Evolutionary conservation across 2,797 vertebrate genomes (phyloP).

Genomic region (Valencia hispanica): DNA sequence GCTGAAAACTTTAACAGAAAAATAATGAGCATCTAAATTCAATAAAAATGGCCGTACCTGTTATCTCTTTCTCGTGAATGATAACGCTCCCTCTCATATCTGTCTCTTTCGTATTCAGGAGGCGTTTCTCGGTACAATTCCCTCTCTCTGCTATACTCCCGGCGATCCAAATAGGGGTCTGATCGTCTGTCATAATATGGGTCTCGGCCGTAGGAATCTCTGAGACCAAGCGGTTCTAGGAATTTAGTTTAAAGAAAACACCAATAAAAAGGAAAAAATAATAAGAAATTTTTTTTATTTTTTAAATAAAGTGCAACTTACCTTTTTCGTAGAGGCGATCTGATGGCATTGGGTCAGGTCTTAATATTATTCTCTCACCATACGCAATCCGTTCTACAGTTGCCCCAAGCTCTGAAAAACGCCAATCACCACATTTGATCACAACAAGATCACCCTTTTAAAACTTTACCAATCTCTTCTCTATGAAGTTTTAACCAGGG

Average conservation of each 20-base stretch:
- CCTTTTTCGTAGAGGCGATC: slow-evolving; percentile 94
- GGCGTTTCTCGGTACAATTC: slow-evolving; percentile 87
- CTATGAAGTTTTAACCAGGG: neutral
- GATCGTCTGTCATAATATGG: slow-evolving; percentile 89
- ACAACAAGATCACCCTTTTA: neutral
- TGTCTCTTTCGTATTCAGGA: slow-evolving; percentile 90
- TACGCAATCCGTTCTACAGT: slow-evolving; percentile 96
- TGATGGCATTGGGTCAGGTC: slow-evolving; percentile 88
- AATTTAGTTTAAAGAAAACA: slow-evolving; percentile 12
- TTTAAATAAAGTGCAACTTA: slow-evolving; percentile 56
- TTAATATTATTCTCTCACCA: slow-evolving; percentile 93
- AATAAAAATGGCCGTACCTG: slow-evolving; percentile 79
- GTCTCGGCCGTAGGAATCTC: slow-evolving; percentile 90
- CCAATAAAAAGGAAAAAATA: neutral
- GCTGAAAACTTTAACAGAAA: slow-evolving; percentile 12
- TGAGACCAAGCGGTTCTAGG: slow-evolving; percentile 77
- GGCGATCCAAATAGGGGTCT: slow-evolving; percentile 87
- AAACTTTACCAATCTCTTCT: neutral
- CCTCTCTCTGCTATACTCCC: slow-evolving; percentile 92
- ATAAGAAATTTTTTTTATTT: neutral
- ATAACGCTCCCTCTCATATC: slow-evolving; percentile 92
- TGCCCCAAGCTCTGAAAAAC: slow-evolving; percentile 85
- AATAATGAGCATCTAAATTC: neutral
- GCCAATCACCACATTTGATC: neutral
- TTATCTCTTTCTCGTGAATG: slow-evolving; percentile 90